Base-by-base conservation (phyloP, 1,140 invertebrate species). In the Cotesia chilonis region DNA sequence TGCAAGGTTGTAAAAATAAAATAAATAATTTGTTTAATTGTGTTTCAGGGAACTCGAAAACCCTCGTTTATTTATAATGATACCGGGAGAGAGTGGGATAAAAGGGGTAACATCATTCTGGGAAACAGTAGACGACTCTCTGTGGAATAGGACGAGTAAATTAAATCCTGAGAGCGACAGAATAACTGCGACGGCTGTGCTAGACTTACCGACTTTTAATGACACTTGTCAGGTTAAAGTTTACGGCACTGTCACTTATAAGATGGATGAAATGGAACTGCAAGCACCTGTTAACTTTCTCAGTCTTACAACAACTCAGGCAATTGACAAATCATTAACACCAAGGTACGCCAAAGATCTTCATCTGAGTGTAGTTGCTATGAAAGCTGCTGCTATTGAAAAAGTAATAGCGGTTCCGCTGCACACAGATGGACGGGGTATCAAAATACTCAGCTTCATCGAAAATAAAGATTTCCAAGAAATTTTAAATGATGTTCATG, bases 191-290 rank as follows among this genome's bases (percentile, higher is more conserved):
- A 82, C 78, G 0, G 68, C 80, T 0, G 80, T 78, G 4, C 66
- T 87, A 0, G 78, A 84, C 72, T 37, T 87, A 10, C 84, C 85
- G 0, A 69, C 41, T 12, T 87, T 87, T 20, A 68, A 79, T 5
- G 51, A 74, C 0, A 17, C 73, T 0, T 1, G 77, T 0, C 4
- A 57, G n/a, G 61, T 76, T 14, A 64, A 82, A 7, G 76, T 74
- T 1, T 79, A 73, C 35, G 83, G 81, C 1, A 80, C 75, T n/a
- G 77, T 87, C 9, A 75, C 74, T 7, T 86, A 82, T 28, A 75
- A 80, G 6, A 69, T 80, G 4, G 79, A 81, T 9, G 81, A 79
- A 4, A 79, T 74, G 12, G 64, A 78, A 35, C 76, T 82, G 4
- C 85, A 86, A 74, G 75, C 80, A 0, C 70, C 79, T 0, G 52